Base-by-base conservation (phyloP, 2,888 invertebrate species). In the Matsumyia berberina region DNA sequence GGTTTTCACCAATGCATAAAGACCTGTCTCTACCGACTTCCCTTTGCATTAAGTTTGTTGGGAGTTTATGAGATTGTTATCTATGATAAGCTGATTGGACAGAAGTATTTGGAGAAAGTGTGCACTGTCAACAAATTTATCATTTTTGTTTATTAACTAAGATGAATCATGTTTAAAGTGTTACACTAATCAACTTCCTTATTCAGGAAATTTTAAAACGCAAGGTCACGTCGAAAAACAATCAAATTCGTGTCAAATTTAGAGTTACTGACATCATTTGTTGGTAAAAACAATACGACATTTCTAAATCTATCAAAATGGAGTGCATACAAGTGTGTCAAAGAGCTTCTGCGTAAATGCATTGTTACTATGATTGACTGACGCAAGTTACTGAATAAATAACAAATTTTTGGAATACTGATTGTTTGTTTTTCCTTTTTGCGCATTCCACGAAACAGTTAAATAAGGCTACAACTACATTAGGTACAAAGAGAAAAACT, bases 211-310 rank as follows among this genome's bases (percentile, higher is more conserved):
- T 9, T 1, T 2, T 17, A 1, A 29, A 15, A 42, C 33, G 44
- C 8, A 33, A n/a, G 17, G 46, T 33, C 62, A 62, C 62, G 62
- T 62, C 46, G 44, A 33, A 44, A 51, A 33, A 11, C 15, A 33
- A 62, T 44, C 17, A n/a, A 29, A 44, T 46, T 35, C 69, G 69
- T 69, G 69, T 17, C 9, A 69, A 57, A 44, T 55, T 29, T 17
- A 2, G 12, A 12, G 12, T 5, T 29, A 24, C 31, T 35, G 31
- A 35, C 2, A 53, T 31, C 12, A 53, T 35, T n/a, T 57, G 24
- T 33, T 8, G 7, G 31, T 53, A 12, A 12, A 53, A 53, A 8
- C 8, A 53, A 51, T 31, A 53, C 6, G 24, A 12, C 31, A 31
- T 15, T 53, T 31, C 29, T 6, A 17, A 17, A 33, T 19, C 5